Evolutionary conservation across 1,140 invertebrate genomes (phyloP).

Genomic region (Delia radicum): DNA sequence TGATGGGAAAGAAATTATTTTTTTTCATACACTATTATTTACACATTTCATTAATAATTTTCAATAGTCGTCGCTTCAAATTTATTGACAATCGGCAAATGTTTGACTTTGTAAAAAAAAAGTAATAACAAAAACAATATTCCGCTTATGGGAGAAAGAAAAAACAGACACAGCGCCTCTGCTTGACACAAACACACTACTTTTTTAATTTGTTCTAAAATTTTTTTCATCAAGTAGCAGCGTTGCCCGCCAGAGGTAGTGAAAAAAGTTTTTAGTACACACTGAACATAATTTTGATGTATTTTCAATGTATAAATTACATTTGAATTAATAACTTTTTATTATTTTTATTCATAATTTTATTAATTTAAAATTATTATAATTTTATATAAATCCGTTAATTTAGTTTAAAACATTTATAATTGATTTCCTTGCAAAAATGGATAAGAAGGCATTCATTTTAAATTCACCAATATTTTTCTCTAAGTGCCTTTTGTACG

Average conservation of each 20-base stretch:
- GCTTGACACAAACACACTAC: constrained; percentile 20
- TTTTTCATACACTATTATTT: not conserved
- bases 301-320: too few species aligned
- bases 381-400: too few species aligned
- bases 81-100: constrained; percentile 11
- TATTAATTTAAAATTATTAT: too few species aligned
- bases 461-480: not conserved
- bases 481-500: not conserved
- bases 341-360: too few species aligned
- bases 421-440: too few species aligned
- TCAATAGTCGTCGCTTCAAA: too few species aligned
- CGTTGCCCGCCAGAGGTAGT: not conserved
- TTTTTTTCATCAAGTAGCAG: not conserved
- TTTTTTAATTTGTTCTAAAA: not conserved
- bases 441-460: too few species aligned
- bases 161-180: constrained; percentile 10
- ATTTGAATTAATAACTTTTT: too few species aligned
- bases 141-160: not conserved
- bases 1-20: not conserved
- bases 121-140: constrained; percentile 18
- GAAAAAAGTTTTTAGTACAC: not conserved
- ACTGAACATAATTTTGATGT: not conserved
- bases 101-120: constrained; percentile 17
- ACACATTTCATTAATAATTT: not conserved
- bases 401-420: too few species aligned